Evolutionary conservation across 2,797 vertebrate genomes (phyloP).

Genomic region (Myioborus miniatus): DNA sequence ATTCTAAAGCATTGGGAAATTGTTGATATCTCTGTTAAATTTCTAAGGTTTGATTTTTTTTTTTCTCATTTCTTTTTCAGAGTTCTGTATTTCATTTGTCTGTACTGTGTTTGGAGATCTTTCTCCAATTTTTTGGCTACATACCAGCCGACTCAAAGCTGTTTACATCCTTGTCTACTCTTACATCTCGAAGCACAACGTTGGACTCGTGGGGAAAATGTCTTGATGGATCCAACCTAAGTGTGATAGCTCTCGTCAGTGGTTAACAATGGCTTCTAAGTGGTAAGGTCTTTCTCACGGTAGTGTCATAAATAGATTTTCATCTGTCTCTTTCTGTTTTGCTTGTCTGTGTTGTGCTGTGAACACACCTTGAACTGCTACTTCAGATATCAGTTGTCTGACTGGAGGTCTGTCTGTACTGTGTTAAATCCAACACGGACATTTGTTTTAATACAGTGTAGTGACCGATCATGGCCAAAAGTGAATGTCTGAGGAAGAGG

Average conservation of each 20-base stretch:
- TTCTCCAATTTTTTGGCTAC: neutral
- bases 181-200: conserved; percentile 3
- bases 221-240: conserved; percentile 69
- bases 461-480: neutral
- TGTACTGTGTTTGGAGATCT: conserved; percentile 2
- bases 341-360: neutral
- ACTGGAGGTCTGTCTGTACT: neutral
- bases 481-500: neutral
- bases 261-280: conserved; percentile 68
- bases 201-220: conserved; percentile 15
- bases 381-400: neutral
- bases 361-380: neutral
- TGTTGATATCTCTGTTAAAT: neutral
- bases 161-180: conserved; percentile 10
- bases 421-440: neutral
- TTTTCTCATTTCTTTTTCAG: conserved; percentile 37
- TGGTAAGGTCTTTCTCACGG: conserved; percentile 65
- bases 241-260: conserved; percentile 26
- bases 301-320: neutral
- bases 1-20: neutral
- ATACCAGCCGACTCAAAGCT: neutral
- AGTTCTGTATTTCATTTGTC: neutral
- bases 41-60: neutral
- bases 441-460: neutral
- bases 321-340: neutral